A percentile compares a stretch with the other conserved stretches of the same genome.
Conservation (phyloP, 1,140 invertebrate genomes). For the Meloidogyne chitwoodi region DNA sequence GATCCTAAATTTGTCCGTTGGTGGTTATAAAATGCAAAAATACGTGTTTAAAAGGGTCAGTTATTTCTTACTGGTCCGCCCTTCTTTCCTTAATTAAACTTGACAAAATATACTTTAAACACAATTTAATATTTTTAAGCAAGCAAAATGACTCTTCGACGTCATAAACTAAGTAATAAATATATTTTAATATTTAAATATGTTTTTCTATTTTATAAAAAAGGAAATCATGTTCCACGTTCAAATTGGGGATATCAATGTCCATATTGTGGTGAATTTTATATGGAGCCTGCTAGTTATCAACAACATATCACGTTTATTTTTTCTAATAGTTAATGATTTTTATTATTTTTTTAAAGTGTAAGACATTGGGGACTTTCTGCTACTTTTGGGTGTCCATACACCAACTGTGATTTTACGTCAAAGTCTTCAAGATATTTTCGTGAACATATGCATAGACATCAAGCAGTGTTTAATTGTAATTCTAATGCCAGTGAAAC, state of each 20-base stretch:
- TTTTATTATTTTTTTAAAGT: constrained; percentile 29
- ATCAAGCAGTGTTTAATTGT: constrained; percentile 27
- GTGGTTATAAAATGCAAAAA: too few relatives aligned
- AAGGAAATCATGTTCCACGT: constrained; percentile 36
- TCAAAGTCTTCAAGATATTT: constrained; percentile 56
- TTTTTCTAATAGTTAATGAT: background rate
- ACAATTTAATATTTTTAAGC: too few relatives aligned
- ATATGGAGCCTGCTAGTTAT: constrained; percentile 60
- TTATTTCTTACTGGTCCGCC: too few relatives aligned
- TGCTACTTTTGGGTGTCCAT: constrained; percentile 53
- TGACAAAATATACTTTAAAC: too few relatives aligned
- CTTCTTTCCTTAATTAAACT: background rate
- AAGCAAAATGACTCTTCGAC: constrained; percentile 57
- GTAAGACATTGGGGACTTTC: constrained; percentile 46
- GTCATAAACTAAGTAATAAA: constrained; percentile 51
- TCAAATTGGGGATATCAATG: constrained; percentile 54
- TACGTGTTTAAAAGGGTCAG: too few relatives aligned
- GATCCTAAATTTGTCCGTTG: too few relatives aligned
- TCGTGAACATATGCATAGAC: constrained; percentile 50
- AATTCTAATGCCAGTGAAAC: background rate
- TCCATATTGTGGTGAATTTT: constrained; percentile 52
- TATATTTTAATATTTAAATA: background rate
- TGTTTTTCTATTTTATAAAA: background rate
- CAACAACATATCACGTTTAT: constrained; percentile 53
- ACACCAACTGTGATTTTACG: constrained; percentile 42